Conservation (phyloP, 2,113 vertebrate species). For the Polyodon spathula region DNA sequence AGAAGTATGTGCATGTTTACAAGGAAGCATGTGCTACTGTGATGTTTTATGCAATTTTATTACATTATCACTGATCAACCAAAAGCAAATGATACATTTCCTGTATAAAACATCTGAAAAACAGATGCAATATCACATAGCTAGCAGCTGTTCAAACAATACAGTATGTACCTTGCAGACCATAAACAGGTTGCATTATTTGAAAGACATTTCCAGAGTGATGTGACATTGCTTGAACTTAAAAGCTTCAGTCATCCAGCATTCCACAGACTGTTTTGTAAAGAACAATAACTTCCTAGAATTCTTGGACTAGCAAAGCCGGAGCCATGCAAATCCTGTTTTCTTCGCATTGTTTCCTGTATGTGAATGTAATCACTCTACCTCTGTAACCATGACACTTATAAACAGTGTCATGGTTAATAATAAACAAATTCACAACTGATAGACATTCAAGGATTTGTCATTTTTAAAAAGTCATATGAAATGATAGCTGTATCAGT, state of each 20-base stretch:
- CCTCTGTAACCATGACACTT: slow-evolving; percentile 71
- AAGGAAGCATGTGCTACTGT: too few species aligned
- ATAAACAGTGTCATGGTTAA: slow-evolving; percentile 39
- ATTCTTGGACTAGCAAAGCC: slow-evolving; percentile 87
- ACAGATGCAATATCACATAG: neutral
- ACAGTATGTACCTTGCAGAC: neutral
- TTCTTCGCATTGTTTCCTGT: slow-evolving; percentile 92
- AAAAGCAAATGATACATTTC: neutral
- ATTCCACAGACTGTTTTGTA: slow-evolving; percentile 84
- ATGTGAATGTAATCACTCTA: slow-evolving; percentile 67
- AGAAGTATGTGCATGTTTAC: too few species aligned
- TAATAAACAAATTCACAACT: neutral
- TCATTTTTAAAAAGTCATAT: slow-evolving; percentile 43
- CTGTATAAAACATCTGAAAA: neutral
- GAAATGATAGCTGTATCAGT: too few species aligned
- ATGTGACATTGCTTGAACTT: slow-evolving; percentile 62
- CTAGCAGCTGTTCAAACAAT: neutral
- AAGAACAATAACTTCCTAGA: slow-evolving; percentile 98
- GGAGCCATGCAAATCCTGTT: slow-evolving; percentile 99
- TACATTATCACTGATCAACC: neutral
- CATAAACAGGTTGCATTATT: slow-evolving; percentile 40
- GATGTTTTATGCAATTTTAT: neutral
- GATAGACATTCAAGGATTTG: neutral
- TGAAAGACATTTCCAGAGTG: slow-evolving; percentile 64
- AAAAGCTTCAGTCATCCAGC: slow-evolving; percentile 77